Evolutionary conservation across 1,140 invertebrate species (phyloP).

Genomic region (Drosophila simulans): DNA sequence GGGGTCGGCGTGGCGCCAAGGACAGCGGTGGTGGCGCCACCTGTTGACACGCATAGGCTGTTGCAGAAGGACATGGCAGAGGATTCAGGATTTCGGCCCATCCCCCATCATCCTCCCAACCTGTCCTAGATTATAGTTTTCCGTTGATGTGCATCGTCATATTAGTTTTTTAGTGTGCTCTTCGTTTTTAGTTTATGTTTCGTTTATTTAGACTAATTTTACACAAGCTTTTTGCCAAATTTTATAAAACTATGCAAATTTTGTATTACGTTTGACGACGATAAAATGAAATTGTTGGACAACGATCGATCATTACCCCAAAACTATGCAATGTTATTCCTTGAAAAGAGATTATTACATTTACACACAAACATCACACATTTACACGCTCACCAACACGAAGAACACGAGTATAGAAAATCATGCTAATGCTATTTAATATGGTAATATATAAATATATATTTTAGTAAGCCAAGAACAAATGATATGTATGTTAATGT

Average conservation of each 20-base stretch:
- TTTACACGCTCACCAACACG: conserved; percentile 30
- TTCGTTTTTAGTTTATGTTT: conserved; percentile 51
- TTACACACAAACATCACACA: conserved; percentile 46
- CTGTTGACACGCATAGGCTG: conserved; percentile 72
- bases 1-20: conserved; percentile 77
- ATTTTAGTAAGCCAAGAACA: conserved; percentile 79
- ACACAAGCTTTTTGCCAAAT: conserved; percentile 80
- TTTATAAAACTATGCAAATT: conserved; percentile 51
- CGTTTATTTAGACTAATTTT: conserved; percentile 78
- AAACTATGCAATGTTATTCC: conserved; percentile 83
- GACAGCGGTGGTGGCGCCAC: conserved; percentile 67
- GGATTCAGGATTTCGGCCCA: conserved; percentile 22
- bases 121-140: conserved; percentile 37
- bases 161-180: conserved; percentile 32
- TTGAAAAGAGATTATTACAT: conserved; percentile 82
- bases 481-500: conserved; percentile 59
- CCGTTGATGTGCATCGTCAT: conserved; percentile 43
- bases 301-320: conserved; percentile 47
- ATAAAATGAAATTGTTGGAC: conserved; percentile 60
- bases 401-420: conserved; percentile 56
- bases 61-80: conserved; percentile 27
- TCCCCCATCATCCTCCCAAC: conserved; percentile 5
- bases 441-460: conserved; percentile 62
- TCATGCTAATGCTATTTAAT: conserved; percentile 65
- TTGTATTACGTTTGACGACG: conserved; percentile 74